phyloP scores from a whole-genome alignment of 2,888 invertebrate genomes.

The Iselma pallidipennis region DNA sequence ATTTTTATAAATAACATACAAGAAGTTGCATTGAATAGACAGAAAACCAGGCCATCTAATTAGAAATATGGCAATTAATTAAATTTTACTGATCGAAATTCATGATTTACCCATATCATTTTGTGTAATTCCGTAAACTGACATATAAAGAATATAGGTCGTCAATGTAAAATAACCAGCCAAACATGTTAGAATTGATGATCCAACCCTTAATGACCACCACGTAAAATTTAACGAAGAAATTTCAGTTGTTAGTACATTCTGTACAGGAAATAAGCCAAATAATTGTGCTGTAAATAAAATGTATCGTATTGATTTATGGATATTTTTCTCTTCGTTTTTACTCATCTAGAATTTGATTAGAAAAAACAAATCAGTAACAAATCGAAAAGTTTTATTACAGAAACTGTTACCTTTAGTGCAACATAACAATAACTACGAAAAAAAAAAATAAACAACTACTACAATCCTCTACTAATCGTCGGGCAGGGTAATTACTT shows the following conservation, averaged over 20 bases:
- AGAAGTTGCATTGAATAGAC: conserved; percentile 7
- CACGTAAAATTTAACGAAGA: conserved; percentile 8
- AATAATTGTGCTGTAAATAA: conserved; percentile 20
- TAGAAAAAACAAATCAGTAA: no score
- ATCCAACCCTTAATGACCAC: conserved; percentile 13
- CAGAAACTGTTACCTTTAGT: no score
- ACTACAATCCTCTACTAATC: no score
- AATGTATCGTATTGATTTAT: conserved; percentile 14
- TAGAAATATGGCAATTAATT: background rate
- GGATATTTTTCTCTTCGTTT: background rate
- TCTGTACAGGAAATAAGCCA: conserved; percentile 16
- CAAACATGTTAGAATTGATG: conserved; percentile 3
- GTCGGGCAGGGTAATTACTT: no score
- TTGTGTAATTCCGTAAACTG: conserved; percentile 6
- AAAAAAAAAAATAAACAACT: no score
- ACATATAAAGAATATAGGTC: conserved; percentile 5
- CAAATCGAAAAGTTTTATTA: no score
- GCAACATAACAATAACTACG: no score
- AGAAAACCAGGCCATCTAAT: conserved; percentile 17
- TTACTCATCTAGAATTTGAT: background rate
- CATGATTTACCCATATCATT: conserved; percentile 16
- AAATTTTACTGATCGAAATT: background rate
- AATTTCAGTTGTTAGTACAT: conserved; percentile 3
- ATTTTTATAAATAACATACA: conserved; percentile 17
- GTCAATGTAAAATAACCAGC: conserved; percentile 6